phyloP scores from a whole-genome alignment of 2,113 vertebrate genomes.

The Erpornis zantholeuca region DNA sequence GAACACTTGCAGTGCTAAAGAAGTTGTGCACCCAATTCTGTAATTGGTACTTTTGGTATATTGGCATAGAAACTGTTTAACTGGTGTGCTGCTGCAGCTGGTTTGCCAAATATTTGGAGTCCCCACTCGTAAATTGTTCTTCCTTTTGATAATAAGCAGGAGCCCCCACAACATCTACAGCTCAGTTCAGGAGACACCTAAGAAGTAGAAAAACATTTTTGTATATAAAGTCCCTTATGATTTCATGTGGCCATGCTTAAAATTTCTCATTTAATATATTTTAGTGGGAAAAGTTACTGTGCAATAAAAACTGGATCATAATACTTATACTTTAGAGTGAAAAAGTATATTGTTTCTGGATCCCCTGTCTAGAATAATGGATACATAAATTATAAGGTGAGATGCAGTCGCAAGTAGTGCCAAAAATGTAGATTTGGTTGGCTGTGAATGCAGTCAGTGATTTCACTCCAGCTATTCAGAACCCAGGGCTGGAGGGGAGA shows the following conservation, averaged over 20 bases:
- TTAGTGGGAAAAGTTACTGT: background rate
- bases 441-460: background rate
- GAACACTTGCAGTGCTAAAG: background rate
- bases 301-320: background rate
- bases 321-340: background rate
- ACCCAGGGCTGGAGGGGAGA: background rate
- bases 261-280: slow-evolving; percentile 8
- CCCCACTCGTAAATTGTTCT: background rate
- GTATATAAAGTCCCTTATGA: background rate
- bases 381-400: background rate
- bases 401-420: background rate
- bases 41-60: background rate
- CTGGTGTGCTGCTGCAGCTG: background rate
- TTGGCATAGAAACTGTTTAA: background rate
- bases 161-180: background rate
- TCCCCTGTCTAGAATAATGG: background rate
- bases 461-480: background rate
- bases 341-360: slow-evolving; percentile 23
- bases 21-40: background rate
- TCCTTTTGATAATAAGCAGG: background rate
- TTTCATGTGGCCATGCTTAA: background rate
- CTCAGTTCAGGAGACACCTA: background rate
- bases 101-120: background rate
- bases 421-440: background rate
- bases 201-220: slow-evolving; percentile 1